Percentiles rank a stretch among this genome's conserved stretches.
Evolutionary conservation across 2,797 vertebrate species (phyloP).

Genomic region (Gambusia yucatana): DNA sequence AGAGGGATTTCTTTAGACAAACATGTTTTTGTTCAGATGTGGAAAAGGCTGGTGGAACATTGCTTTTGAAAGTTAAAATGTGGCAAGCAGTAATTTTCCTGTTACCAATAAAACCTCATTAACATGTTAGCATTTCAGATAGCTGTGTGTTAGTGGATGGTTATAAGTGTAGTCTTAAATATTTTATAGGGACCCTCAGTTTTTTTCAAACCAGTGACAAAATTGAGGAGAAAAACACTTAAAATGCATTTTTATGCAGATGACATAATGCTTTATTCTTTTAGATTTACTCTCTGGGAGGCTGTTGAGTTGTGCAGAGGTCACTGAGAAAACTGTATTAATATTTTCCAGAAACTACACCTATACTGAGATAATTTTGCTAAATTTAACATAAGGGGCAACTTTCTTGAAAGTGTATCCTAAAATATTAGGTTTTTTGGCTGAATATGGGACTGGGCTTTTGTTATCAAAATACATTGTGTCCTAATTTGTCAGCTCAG

Average conservation of each 20-base stretch:
- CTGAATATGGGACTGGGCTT: background rate
- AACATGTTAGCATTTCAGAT: conserved; percentile 21
- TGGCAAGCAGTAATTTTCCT: conserved; percentile 55
- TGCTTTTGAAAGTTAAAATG: conserved; percentile 43
- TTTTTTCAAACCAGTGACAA: background rate
- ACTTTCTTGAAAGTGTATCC: background rate
- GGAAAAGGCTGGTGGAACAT: conserved; percentile 28
- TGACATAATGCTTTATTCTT: background rate
- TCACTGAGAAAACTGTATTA: background rate
- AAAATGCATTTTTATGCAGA: background rate
- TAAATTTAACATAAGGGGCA: background rate
- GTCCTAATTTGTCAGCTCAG: background rate
- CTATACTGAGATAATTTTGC: background rate
- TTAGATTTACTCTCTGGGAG: background rate
- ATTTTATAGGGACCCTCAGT: background rate
- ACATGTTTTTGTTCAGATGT: conserved; percentile 64
- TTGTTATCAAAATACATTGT: background rate
- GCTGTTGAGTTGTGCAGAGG: background rate
- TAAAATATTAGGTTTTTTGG: background rate
- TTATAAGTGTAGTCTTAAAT: background rate
- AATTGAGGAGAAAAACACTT: background rate
- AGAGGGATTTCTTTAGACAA: conserved; percentile 49
- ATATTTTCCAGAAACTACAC: background rate
- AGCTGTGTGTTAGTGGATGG: background rate
- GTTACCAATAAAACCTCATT: conserved; percentile 57